These are phyloP conservation scores for Cercopithecus mitis DNA, from an alignment of 2,797 vertebrate species.

Conservation along the genomic window DNA sequence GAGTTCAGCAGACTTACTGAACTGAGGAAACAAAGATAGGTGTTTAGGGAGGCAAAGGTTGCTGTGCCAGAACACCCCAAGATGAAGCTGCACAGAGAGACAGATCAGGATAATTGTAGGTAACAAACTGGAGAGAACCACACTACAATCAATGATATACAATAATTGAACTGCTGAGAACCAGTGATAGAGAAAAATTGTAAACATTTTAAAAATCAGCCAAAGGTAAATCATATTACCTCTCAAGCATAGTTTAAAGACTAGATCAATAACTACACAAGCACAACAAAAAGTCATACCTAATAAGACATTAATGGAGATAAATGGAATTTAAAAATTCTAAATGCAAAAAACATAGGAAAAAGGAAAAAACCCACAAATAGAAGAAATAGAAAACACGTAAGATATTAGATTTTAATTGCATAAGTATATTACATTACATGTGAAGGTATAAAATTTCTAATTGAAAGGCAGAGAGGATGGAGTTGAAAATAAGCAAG, in stretches of 20 bases:
- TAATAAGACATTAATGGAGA: background rate
- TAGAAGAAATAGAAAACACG: background rate
- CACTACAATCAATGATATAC: no score
- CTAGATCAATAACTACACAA: background rate
- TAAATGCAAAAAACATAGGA: background rate
- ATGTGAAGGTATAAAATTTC: background rate
- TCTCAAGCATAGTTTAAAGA: background rate
- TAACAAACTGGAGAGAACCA: background rate
- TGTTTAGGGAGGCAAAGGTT: background rate
- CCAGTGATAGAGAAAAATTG: background rate
- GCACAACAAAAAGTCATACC: background rate
- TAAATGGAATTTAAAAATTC: background rate
- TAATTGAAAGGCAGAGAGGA: background rate
- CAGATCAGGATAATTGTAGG: background rate
- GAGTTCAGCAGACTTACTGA: background rate
- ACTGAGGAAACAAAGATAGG: background rate
- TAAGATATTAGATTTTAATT: background rate
- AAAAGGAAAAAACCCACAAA: background rate
- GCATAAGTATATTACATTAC: background rate
- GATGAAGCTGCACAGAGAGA: background rate
- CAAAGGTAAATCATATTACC: background rate
- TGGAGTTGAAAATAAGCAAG: background rate
- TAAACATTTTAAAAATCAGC: background rate
- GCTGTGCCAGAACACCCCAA: background rate
- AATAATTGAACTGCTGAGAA: background rate